A percentile compares a stretch with the other conserved stretches of the same genome.
Conservation (phyloP, 2,888 invertebrate genomes). For the Gibbula magus region DNA sequence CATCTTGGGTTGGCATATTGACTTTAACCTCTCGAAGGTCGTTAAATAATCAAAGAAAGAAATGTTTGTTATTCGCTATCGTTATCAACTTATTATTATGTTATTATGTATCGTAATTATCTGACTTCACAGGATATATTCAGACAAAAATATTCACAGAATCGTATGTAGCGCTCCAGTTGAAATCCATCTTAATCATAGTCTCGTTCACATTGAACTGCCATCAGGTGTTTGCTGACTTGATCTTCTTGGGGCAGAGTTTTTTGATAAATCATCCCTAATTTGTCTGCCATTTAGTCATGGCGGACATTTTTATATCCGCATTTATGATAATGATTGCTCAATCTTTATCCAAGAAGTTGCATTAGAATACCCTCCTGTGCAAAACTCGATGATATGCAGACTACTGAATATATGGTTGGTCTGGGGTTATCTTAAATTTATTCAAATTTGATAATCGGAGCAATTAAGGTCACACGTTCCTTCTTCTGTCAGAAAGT, state of each 20-base stretch:
- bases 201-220: not conserved
- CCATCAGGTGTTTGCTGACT: slow-evolving; percentile 4
- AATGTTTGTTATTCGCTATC: not conserved
- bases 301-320: not conserved
- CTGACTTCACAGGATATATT: not conserved
- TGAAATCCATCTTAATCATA: slow-evolving; percentile 8
- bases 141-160: not conserved
- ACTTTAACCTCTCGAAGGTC: not conserved
- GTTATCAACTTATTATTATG: slow-evolving; percentile 14
- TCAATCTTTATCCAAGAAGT: not conserved
- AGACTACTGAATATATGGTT: too few species aligned
- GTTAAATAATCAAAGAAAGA: not conserved
- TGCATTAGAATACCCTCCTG: too few species aligned
- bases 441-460: too few species aligned
- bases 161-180: not conserved
- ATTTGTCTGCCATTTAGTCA: slow-evolving; percentile 5
- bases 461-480: too few species aligned
- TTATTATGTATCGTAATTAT: too few species aligned
- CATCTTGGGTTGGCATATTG: not conserved
- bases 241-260: not conserved
- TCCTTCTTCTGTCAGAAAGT: too few species aligned
- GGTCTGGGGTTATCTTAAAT: too few species aligned
- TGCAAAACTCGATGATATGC: too few species aligned
- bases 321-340: not conserved
- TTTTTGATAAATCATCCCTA: slow-evolving; percentile 9